Conservation (phyloP, 1,140 invertebrate species). For the Drosophila carrolli region DNA sequence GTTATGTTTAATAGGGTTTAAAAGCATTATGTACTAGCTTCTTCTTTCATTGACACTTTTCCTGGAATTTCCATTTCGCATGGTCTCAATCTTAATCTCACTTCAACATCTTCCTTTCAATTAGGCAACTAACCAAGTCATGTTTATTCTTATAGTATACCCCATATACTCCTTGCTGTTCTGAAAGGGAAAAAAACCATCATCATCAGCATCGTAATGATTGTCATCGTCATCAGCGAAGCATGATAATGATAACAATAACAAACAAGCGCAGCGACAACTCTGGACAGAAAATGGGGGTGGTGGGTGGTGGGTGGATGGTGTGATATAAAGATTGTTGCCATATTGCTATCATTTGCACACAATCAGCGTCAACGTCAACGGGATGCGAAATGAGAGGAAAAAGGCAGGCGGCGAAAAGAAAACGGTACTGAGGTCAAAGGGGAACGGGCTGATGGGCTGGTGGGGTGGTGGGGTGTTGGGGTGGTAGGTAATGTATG, state of each 20-base stretch:
- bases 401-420: not conserved
- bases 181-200: conserved; percentile 11
- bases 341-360: conserved; percentile 83
- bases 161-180: not conserved
- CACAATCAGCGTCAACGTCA: conserved; percentile 66
- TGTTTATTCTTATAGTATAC: conserved; percentile 4
- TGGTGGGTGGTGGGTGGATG: conserved; percentile 6
- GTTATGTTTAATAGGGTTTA: not conserved
- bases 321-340: conserved; percentile 75
- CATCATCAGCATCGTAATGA: conserved; percentile 16
- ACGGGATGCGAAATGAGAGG: conserved; percentile 37
- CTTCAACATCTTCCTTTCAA: conserved; percentile 15
- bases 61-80: not conserved
- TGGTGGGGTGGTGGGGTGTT: not conserved
- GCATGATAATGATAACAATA: conserved; percentile 62
- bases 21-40: too few relatives aligned
- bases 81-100: not conserved
- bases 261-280: conserved; percentile 51
- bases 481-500: conserved; percentile 45
- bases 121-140: conserved; percentile 31
- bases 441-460: conserved; percentile 7
- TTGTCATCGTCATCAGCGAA: conserved; percentile 52
- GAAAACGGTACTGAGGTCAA: conserved; percentile 2
- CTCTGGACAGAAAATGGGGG: conserved; percentile 13
- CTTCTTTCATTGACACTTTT: not conserved